Conservation (phyloP, 2,113 vertebrate genomes). For the Alligator mississippiensis region DNA sequence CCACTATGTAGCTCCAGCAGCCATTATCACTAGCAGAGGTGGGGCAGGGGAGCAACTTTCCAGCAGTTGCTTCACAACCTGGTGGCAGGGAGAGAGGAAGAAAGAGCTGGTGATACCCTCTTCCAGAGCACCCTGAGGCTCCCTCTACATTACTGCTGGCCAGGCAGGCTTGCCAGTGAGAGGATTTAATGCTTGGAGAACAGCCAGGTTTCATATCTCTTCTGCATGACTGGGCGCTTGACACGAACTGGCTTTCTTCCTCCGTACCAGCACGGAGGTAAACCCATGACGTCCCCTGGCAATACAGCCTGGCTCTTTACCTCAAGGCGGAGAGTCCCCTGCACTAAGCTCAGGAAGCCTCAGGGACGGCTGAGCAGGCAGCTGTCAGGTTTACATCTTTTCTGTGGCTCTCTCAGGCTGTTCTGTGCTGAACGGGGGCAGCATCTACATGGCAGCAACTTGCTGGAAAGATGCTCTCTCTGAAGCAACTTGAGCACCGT, state of each 20-base stretch:
- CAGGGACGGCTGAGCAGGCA: background rate
- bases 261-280: background rate
- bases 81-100: background rate
- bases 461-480: background rate
- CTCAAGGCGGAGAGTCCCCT: background rate
- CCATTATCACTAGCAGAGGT: background rate
- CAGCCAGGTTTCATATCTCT: background rate
- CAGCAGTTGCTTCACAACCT: background rate
- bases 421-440: background rate
- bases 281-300: fast-evolving
- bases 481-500: too few relatives aligned
- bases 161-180: background rate
- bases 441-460: background rate
- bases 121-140: background rate
- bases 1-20: fast-evolving
- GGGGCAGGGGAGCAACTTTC: background rate
- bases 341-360: background rate
- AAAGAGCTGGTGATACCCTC: background rate
- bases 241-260: background rate
- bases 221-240: background rate
- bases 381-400: background rate
- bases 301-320: fast-evolving
- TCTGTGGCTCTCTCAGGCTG: background rate
- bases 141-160: background rate
- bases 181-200: background rate